Evolutionary conservation across 1,140 invertebrate genomes (phyloP).

Genomic region (Colletes gigas): DNA sequence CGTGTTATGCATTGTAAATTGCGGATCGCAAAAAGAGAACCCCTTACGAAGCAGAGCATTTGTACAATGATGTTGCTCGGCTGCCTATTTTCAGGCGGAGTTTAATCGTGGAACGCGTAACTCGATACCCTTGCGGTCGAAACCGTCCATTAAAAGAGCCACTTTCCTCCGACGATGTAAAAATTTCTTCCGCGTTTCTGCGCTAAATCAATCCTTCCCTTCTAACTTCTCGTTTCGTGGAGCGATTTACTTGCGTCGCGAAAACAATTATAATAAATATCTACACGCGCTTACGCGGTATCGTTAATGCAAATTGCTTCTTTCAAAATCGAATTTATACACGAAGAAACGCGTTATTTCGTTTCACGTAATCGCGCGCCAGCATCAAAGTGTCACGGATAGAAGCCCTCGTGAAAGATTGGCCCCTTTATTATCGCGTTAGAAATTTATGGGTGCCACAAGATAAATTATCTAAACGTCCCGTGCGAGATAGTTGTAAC

Average conservation of each 20-base stretch:
- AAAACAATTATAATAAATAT: neutral
- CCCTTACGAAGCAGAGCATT: neutral
- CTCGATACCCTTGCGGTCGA: conserved; percentile 17
- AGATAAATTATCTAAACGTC: conserved; percentile 41
- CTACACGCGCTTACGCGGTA: too few species aligned
- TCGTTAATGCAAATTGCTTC: too few species aligned
- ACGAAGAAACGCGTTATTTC: too few species aligned
- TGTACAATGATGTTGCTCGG: neutral
- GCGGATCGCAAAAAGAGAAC: neutral
- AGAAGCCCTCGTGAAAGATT: neutral
- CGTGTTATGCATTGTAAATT: too few species aligned
- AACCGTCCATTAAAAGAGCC: conserved; percentile 16
- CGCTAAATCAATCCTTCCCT: neutral
- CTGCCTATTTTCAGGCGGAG: conserved; percentile 41
- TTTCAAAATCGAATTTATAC: too few species aligned
- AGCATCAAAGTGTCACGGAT: neutral
- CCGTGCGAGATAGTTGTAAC: conserved; percentile 31
- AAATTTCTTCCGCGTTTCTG: conserved; percentile 21
- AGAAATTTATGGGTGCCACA: conserved; percentile 15
- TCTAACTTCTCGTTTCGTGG: neutral
- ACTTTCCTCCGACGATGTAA: neutral
- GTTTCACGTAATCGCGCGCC: neutral
- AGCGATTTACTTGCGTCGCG: neutral
- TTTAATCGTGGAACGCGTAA: conserved; percentile 11
- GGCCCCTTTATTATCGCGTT: conserved; percentile 17